Conservation (phyloP, 2,888 invertebrate species). For the Cephus spinipes region DNA sequence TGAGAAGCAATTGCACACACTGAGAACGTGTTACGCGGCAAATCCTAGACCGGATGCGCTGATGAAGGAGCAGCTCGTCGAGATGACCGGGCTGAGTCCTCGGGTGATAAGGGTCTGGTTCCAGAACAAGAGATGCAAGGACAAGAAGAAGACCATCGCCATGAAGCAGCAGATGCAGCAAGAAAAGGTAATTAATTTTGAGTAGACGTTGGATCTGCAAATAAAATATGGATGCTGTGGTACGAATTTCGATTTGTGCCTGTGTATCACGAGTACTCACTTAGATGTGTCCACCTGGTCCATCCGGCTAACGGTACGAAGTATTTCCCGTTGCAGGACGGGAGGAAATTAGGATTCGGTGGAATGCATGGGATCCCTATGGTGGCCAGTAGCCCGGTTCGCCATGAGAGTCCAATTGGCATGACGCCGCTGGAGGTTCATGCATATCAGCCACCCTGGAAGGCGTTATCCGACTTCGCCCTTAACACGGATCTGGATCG, state of each 20-base stretch:
- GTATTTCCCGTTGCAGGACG: slow-evolving; percentile 81
- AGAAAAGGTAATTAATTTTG: slow-evolving; percentile 83
- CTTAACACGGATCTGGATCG: slow-evolving; percentile 93
- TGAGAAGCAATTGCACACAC: slow-evolving; percentile 97
- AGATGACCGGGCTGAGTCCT: slow-evolving; percentile 98
- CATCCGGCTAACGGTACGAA: slow-evolving; percentile 64
- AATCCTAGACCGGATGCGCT: slow-evolving; percentile 99
- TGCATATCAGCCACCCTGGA: slow-evolving; percentile 98
- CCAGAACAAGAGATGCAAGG: slow-evolving; percentile 98
- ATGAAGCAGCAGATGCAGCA: slow-evolving; percentile 98
- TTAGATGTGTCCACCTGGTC: neutral
- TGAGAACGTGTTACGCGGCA: slow-evolving; percentile 96
- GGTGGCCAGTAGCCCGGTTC: slow-evolving; percentile 94
- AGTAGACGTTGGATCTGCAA: neutral
- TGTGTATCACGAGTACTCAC: neutral
- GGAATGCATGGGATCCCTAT: slow-evolving; percentile 97
- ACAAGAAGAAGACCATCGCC: slow-evolving; percentile 96
- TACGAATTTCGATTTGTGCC: neutral
- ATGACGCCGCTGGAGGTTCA: slow-evolving; percentile 90
- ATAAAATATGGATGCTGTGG: neutral
- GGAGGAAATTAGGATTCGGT: slow-evolving; percentile 92
- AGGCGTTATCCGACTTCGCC: slow-evolving; percentile 95
- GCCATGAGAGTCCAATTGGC: slow-evolving; percentile 89
- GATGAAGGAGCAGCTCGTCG: slow-evolving; percentile 99
- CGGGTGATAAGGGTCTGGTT: slow-evolving; percentile 99